Percentiles rank a stretch among this genome's conserved stretches.
phyloP scores from a whole-genome alignment of 2,888 invertebrate genomes.

The Eupithecia dodoneata region DNA sequence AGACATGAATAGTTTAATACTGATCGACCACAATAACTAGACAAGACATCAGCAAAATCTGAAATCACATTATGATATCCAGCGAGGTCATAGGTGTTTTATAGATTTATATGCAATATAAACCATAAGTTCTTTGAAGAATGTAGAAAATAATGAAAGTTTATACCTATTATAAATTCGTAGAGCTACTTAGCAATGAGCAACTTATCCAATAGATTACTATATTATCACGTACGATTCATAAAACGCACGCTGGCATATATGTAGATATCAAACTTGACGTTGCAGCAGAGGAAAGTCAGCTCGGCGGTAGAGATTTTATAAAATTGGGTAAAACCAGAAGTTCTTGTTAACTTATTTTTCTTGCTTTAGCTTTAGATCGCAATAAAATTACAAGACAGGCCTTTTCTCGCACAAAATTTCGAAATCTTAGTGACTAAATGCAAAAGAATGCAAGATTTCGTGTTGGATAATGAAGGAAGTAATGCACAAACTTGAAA shows the following conservation, averaged over 20 bases:
- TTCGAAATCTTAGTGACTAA: neutral
- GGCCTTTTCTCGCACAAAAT: conserved; percentile 9
- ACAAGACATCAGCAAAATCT: conserved; percentile 5
- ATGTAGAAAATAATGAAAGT: neutral
- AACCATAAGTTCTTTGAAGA: neutral
- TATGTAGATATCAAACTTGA: neutral
- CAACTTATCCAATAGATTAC: neutral
- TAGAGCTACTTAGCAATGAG: neutral
- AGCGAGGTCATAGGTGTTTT: neutral
- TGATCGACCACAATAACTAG: neutral
- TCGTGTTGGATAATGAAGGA: conserved; percentile 17
- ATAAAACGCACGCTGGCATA: neutral
- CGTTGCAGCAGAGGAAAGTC: neutral
- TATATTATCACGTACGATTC: conserved; percentile 1
- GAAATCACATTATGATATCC: neutral
- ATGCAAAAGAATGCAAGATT: conserved; percentile 16
- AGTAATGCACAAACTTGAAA: conserved; percentile 18
- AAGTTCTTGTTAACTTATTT: neutral
- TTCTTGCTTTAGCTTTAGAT: neutral
- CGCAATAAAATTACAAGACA: neutral
- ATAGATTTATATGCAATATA: neutral
- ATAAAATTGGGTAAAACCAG: conserved; percentile 12
- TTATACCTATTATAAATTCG: neutral
- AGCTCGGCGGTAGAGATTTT: neutral
- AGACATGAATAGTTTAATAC: neutral